Conservation (phyloP, 2,113 vertebrate genomes). For the Cryptomyrus ogoouensis region DNA sequence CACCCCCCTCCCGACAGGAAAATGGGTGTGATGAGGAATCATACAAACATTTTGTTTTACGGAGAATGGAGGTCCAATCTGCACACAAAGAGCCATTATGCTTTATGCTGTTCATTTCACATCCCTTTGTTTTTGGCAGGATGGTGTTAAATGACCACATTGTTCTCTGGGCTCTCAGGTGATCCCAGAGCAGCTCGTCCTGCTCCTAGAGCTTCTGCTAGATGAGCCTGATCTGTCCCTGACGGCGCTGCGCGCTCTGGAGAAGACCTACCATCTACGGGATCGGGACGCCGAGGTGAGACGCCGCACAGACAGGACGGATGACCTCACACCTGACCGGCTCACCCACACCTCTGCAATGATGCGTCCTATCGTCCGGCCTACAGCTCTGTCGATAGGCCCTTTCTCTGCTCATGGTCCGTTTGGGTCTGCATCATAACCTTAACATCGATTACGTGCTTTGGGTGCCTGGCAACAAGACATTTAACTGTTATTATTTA, state of each 20-base stretch:
- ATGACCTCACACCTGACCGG: no score
- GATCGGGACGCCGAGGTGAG: slow-evolving; percentile 85
- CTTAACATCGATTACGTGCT: not conserved
- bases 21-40: slow-evolving; percentile 2
- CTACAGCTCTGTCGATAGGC: not conserved
- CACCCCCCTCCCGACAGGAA: slow-evolving; percentile 5
- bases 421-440: not conserved
- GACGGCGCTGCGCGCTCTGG: slow-evolving; percentile 57
- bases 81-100: not conserved
- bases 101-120: not conserved
- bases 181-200: slow-evolving; percentile 79
- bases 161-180: slow-evolving; percentile 63
- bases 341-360: not conserved
- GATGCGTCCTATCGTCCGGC: not conserved
- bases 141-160: slow-evolving; percentile 14
- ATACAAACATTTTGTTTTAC: slow-evolving; percentile 2
- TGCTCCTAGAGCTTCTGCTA: slow-evolving; percentile 83
- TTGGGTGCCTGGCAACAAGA: not conserved
- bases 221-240: slow-evolving; percentile 68
- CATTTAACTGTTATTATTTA: not conserved
- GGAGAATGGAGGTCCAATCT: not conserved
- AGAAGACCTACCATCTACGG: slow-evolving; percentile 66
- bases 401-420: not conserved
- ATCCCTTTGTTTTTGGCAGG: slow-evolving; percentile 16
- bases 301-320: not conserved